Percentiles rank a stretch among this genome's conserved stretches.
phyloP scores from a whole-genome alignment of 1,140 invertebrate genomes.

The Nebria ingens region DNA sequence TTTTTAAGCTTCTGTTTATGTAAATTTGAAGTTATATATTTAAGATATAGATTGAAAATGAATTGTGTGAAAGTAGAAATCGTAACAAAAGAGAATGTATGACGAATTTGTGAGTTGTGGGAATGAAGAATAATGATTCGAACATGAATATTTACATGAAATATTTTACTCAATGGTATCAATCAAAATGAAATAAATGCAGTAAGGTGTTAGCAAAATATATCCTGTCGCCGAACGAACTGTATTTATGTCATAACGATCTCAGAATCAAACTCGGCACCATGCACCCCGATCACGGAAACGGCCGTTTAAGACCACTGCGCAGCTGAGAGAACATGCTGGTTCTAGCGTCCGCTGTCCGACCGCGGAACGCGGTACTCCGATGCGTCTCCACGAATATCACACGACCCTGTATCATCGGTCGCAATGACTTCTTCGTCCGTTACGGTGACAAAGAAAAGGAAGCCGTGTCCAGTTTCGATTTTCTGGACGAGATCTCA shows the following conservation, averaged over 20 bases:
- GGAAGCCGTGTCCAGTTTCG: slow-evolving; percentile 65
- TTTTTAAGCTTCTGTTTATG: no score
- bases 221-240: slow-evolving; percentile 24
- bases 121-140: no score
- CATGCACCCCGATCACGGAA: slow-evolving; percentile 35
- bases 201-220: no score
- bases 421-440: slow-evolving; percentile 61
- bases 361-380: slow-evolving; percentile 43
- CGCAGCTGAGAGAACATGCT: slow-evolving; percentile 13
- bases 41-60: no score
- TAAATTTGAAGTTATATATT: no score
- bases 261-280: slow-evolving; percentile 28
- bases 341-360: slow-evolving; percentile 45
- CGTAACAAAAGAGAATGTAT: no score
- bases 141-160: no score
- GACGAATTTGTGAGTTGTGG: no score
- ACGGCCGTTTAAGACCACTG: slow-evolving; percentile 26
- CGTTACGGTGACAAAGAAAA: slow-evolving; percentile 65
- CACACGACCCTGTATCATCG: slow-evolving; percentile 60
- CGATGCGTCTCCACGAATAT: slow-evolving; percentile 30
- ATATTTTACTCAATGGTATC: no score
- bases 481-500: slow-evolving; percentile 62
- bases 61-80: no score
- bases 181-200: no score
- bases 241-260: slow-evolving; percentile 21